Evolutionary conservation across 2,797 vertebrate genomes (phyloP), one percentile per base, ranked within the genome.

Genomic region (Distichodus sexfasciatus): DNA sequence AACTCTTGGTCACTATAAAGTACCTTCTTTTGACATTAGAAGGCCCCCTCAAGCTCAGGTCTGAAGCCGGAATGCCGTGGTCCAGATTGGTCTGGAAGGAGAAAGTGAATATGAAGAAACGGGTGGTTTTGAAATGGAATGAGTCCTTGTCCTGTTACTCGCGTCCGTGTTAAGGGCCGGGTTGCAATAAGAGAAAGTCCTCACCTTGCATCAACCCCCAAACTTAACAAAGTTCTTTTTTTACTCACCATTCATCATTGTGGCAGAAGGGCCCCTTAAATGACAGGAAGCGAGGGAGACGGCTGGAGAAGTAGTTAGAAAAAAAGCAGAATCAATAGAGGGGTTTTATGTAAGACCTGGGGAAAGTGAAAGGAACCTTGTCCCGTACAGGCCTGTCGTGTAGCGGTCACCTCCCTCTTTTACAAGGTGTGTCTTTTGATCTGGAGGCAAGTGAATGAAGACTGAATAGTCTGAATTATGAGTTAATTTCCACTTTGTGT

Each of bases 251-350:
- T 67, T 66, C 51, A 64, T 71, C 26, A 64, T 63, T 70, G 44
- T 63, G 50, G 65, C 68, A 57, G 43, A 69, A 66, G 75, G 68
- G 66, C 70, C 73, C 28, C 75, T 73, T 65, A 66, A 59, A 78
- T 41, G 62, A 66, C 68, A 72, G 68, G 73, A 78, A 82, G 77
- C 47, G 65, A 73, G 76, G 48, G 59, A 77, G 66, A 67, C 31
- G 29, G 54, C 66, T 71, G 70, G 67, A 57, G 65, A 76, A 74
- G 60, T 21, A 76, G 38, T 44, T 61, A 41, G 19, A 51, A 59
- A 75, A 79, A 76, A 65, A n/a, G n/a, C n/a, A n/a, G n/a, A 77
- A 66, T 69, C 50, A 64, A 72, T 59, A 31, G 60, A 31, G 38
- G 71, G n/a, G 50, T 44, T 77, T 74, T 54, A 54, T 74, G 48